phyloP scores from a whole-genome alignment of 2,888 invertebrate species.

The Eutolmus rufibarbis region DNA sequence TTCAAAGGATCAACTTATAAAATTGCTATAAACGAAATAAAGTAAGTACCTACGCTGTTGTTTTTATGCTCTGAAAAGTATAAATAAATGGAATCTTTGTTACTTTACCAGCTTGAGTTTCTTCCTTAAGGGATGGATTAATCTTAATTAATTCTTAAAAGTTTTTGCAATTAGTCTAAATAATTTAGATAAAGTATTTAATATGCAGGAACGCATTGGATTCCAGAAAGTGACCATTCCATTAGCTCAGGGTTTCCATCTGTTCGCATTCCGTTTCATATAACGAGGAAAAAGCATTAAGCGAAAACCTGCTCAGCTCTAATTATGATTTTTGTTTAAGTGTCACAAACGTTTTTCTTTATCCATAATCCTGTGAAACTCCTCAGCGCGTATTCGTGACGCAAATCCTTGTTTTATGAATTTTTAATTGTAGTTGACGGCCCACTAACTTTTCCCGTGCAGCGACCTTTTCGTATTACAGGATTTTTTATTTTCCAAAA shows the following conservation, averaged over 20 bases:
- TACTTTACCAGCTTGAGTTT: background rate
- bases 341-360: background rate
- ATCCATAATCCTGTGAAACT: background rate
- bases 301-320: background rate
- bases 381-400: background rate
- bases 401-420: background rate
- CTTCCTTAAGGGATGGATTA: background rate
- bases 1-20: background rate
- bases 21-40: background rate
- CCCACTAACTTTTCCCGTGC: background rate
- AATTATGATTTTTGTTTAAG: background rate
- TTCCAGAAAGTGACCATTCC: background rate
- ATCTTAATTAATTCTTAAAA: background rate
- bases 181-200: background rate
- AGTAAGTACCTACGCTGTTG: background rate
- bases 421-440: background rate
- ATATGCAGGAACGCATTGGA: background rate
- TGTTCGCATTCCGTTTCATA: background rate
- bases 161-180: background rate
- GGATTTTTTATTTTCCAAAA: background rate
- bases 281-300: background rate
- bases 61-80: background rate
- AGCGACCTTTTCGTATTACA: background rate
- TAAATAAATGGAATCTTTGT: background rate
- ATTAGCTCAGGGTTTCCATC: background rate